Percentiles rank a stretch among this genome's conserved stretches.
Evolutionary conservation across 2,888 invertebrate genomes (phyloP).

Genomic region (Eristalis pertinax): DNA sequence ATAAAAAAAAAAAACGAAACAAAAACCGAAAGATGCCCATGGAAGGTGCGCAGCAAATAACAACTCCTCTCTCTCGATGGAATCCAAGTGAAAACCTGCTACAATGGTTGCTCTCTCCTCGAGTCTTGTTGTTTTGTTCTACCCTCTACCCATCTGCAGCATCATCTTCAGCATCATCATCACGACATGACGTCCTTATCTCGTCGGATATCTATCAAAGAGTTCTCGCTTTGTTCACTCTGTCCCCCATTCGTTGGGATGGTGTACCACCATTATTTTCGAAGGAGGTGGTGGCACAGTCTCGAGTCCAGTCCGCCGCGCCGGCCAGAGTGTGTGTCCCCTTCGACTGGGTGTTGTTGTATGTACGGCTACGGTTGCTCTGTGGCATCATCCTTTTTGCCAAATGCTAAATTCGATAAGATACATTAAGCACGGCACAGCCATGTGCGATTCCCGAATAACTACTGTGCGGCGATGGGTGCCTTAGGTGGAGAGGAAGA

Average conservation of each 20-base stretch:
- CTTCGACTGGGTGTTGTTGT: conserved; percentile 7
- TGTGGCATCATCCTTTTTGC: conserved; percentile 68
- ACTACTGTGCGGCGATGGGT: conserved; percentile 71
- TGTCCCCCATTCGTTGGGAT: conserved; percentile 67
- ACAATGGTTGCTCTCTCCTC: conserved; percentile 39
- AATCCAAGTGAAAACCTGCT: conserved; percentile 61
- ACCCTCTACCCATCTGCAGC: conserved; percentile 65
- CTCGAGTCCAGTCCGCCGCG: conserved; percentile 24
- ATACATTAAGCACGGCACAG: conserved; percentile 72
- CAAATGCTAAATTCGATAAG: conserved; percentile 74
- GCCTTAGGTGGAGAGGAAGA: conserved; percentile 30
- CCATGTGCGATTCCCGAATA: conserved; percentile 73
- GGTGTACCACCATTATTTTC: conserved; percentile 38
- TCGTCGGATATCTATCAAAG: conserved; percentile 81
- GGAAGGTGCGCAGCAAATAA: conserved; percentile 51
- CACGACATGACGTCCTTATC: conserved; percentile 77
- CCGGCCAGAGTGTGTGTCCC: not conserved
- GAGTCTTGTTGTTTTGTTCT: conserved; percentile 12
- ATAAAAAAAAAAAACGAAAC: conserved; percentile 50
- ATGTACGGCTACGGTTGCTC: conserved; percentile 14
- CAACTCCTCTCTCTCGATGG: conserved; percentile 35
- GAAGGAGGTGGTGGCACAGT: conserved; percentile 64
- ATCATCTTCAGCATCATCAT: conserved; percentile 72
- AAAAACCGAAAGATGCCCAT: conserved; percentile 53
- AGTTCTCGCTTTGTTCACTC: conserved; percentile 67